phyloP scores from a whole-genome alignment of 2,113 vertebrate species.

The Gavia stellata region DNA sequence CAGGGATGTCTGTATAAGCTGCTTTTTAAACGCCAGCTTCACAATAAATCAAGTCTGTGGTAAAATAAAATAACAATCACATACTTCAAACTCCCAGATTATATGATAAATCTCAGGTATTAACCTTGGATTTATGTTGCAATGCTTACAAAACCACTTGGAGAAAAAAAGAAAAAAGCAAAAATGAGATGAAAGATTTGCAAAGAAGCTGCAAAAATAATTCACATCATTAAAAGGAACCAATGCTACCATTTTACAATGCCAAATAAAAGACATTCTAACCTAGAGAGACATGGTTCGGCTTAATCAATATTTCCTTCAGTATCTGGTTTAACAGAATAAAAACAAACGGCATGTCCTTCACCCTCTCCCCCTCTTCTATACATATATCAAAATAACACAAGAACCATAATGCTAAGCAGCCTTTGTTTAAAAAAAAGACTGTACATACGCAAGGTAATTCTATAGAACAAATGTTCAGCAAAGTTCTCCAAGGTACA shows the following conservation, averaged over 20 bases:
- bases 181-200: neutral
- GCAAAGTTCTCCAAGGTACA: neutral
- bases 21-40: slow-evolving; percentile 52
- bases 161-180: neutral
- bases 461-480: neutral
- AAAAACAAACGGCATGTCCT: neutral
- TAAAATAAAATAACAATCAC: slow-evolving; percentile 45
- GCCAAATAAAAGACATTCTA: neutral
- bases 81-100: slow-evolving; percentile 40
- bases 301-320: neutral
- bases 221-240: neutral
- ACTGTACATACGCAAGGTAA: neutral
- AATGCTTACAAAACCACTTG: slow-evolving; percentile 8
- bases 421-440: neutral
- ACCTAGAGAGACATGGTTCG: neutral
- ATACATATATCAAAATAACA: neutral
- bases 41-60: slow-evolving; percentile 30
- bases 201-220: neutral
- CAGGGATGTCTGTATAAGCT: slow-evolving; percentile 45
- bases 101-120: slow-evolving; percentile 42
- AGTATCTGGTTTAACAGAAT: neutral
- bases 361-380: neutral
- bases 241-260: neutral
- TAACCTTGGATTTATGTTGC: slow-evolving; percentile 39
- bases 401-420: neutral